Evolutionary conservation across 2,888 invertebrate species (phyloP).

Genomic region (Hecatera dysodea): DNA sequence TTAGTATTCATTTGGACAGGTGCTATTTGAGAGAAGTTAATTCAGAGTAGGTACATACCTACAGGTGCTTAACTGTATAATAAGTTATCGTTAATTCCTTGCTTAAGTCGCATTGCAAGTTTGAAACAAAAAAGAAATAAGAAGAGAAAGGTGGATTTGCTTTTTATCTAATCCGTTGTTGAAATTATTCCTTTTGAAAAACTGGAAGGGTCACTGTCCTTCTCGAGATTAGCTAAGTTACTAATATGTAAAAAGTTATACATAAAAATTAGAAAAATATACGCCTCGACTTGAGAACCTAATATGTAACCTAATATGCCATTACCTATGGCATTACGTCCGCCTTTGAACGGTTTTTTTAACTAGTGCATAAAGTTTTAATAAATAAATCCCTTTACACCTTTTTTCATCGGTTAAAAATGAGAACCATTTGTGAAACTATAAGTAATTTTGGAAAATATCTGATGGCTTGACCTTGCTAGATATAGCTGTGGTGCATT

Average conservation of each 20-base stretch:
- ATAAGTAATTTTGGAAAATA: background rate
- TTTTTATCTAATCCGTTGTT: conserved; percentile 8
- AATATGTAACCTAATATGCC: no score
- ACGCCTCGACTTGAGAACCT: no score
- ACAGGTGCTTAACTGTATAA: conserved; percentile 33
- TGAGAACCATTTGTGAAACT: background rate
- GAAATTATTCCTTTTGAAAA: background rate
- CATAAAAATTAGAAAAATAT: no score
- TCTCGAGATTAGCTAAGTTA: background rate
- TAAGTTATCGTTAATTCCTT: conserved; percentile 41
- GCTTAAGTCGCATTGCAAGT: conserved; percentile 8
- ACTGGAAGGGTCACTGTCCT: background rate
- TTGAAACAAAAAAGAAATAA: background rate
- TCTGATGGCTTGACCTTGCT: background rate
- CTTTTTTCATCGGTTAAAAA: no score
- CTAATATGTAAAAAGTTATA: no score
- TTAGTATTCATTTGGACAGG: conserved; percentile 20
- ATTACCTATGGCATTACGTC: no score
- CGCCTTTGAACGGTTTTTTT: no score
- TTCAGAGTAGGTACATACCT: background rate
- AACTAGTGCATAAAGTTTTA: no score
- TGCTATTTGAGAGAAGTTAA: conserved; percentile 10
- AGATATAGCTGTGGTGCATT: no score
- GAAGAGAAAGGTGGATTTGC: background rate
- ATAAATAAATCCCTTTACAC: no score